These are phyloP conservation scores for Acheta domesticus DNA, from an alignment of 2,888 invertebrate species.

Conservation along the genomic window DNA sequence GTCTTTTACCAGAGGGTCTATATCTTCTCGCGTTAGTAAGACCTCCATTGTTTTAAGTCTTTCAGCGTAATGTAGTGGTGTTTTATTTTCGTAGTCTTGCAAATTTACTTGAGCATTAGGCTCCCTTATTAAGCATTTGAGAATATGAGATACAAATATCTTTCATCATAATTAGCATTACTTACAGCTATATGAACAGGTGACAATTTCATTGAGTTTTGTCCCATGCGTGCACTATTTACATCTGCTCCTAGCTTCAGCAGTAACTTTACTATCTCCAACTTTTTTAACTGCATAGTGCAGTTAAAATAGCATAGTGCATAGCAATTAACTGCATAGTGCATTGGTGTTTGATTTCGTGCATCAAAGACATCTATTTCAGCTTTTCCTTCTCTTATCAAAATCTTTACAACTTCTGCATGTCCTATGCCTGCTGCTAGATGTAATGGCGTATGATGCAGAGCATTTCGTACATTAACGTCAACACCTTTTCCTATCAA, in stretches of 20 bases:
- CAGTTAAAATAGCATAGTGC: no score
- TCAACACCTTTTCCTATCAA: no score
- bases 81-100: constrained; percentile 22
- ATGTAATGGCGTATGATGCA: neutral
- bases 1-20: neutral
- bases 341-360: neutral
- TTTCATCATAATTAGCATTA: neutral
- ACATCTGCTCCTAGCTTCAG: neutral
- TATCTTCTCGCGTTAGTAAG: constrained; percentile 19
- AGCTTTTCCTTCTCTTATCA: neutral
- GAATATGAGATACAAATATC: neutral
- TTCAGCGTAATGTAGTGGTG: constrained; percentile 18
- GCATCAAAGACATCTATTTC: neutral
- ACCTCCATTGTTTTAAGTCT: constrained; percentile 12
- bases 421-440: neutral
- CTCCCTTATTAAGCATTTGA: neutral
- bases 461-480: neutral
- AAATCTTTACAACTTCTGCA: neutral
- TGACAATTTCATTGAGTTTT: neutral
- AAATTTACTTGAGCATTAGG: neutral
- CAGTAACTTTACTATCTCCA: constrained; percentile 18
- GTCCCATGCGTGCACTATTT: neutral
- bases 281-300: no score
- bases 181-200: constrained; percentile 19
- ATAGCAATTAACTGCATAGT: neutral